Base-by-base conservation (phyloP, 2,113 vertebrate genomes). In the Lutjanus erythropterus region DNA sequence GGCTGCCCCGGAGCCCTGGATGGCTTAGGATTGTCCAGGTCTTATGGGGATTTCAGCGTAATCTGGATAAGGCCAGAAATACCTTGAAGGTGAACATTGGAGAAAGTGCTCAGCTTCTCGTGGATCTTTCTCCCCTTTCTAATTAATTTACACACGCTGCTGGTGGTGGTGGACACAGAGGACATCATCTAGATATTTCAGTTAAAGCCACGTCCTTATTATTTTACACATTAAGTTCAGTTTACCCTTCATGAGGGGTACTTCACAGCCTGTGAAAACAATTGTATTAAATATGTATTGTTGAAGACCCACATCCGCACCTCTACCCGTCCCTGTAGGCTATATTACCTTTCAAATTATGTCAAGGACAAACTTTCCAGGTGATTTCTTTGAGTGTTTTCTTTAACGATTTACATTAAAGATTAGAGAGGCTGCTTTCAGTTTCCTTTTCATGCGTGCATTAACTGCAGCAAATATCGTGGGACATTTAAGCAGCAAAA, bases 11-110 rank as follows among this genome's bases (percentile, higher is more conserved):
- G 39, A 80, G 83, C 59, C 61, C 78, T 84, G 81, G 77, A 80
- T 89, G 88, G 82, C 33, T 94, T 92, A 92, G 89, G 93, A 88
- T 89, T 92, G 86, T 88, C 78, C 79, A 76, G 83, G 92, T 89
- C 88, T 94, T 94, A 95, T 44, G 14, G 71, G 93, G 92, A 94
- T 95, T 93, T 91, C 72, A 73, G 62, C 42, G 77, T 95, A 95
- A 96, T 95, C 94, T 90, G 94, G 94, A 94, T 95, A 89, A 94
- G 86, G 85, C 92, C 92, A 92, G 78, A 94, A 94, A 94, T 94
- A 94, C 86, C 87, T 91, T 92, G 89, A 92, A 93, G 92, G 91
- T 92, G 88, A 93, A 79, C 58, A 66, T 46, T 75, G 74, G 87
- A 87, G 90, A 90, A 83, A 89, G 85, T 86, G 85, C 61, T 72